Evolutionary conservation across 2,797 vertebrate species (phyloP), one percentile per base, ranked within the genome.

Genomic region (Craterocephalus amniculus): DNA sequence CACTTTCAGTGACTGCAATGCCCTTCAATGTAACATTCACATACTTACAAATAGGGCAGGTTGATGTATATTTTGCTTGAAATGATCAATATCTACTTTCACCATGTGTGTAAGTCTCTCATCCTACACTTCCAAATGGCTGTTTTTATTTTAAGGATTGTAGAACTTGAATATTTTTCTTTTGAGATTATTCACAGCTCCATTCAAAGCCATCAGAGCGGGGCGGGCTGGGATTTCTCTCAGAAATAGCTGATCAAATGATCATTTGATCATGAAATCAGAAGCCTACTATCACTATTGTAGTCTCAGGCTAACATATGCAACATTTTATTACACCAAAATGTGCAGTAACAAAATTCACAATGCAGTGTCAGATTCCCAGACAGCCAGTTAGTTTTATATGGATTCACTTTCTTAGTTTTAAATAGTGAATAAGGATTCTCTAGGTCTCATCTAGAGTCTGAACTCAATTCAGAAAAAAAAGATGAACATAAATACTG

Each of bases 101-200:
- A 36, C 12, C 35, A 13, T 36, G 12, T 0, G 12, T 36, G 38
- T 60, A 7, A 45, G 61, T 71, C 26, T 40, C 67, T 66, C 59
- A 49, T 48, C 45, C 20, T 6, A 20, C 36, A 2, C 36, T 12
- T 38, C 16, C 12, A 16, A 34, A 31, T 14, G 6, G 27, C 8
- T 62, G 59, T 51, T 45, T 67, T 54, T 62, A 66, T 67, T 63
- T 32, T 58, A 40, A 14, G 9, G 36, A 59, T 20, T 51, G 20
- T 20, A 38, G 6, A 12, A 29, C 45, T 22, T 24, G 13, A 11
- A 3, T 70, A 36, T 54, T 58, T 43, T 79, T 59, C 34, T 64
- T 60, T 70, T 3, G 36, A 38, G 9, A 49, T 45, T 48, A 59
- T 10, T 34, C 16, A 36, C 6, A 40, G 24, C 54, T 70, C 14